Evolutionary conservation across 2,113 vertebrate species (phyloP).

Genomic region (Phalacrocorax pelagicus): DNA sequence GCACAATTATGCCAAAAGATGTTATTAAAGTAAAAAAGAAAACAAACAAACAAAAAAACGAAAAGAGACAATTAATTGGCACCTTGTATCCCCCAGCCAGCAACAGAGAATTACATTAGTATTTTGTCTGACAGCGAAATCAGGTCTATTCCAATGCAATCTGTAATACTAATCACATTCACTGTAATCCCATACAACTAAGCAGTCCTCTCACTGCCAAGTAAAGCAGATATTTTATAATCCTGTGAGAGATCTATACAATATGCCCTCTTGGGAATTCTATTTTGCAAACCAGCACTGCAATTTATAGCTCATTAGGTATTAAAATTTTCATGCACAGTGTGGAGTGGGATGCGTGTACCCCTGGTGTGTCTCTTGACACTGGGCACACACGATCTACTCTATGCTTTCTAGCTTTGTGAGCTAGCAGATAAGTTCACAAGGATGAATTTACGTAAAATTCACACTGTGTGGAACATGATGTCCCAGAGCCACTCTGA

Average conservation of each 20-base stretch:
- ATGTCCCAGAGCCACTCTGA: background rate
- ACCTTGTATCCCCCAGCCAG: background rate
- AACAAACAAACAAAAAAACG: background rate
- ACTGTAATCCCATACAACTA: background rate
- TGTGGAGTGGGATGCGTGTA: background rate
- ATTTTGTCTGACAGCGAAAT: background rate
- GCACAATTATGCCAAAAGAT: background rate
- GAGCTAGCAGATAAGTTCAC: background rate
- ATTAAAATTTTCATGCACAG: background rate
- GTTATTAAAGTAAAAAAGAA: conserved; percentile 4
- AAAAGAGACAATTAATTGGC: background rate
- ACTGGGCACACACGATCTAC: background rate
- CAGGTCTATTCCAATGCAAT: background rate
- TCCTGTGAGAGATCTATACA: background rate
- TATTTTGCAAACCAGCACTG: background rate
- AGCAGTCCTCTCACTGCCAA: background rate
- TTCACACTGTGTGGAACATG: background rate
- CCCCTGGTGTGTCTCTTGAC: background rate
- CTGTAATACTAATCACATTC: background rate
- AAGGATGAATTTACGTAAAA: background rate
- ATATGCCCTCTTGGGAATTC: background rate
- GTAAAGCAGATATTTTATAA: background rate
- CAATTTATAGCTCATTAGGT: conserved; percentile 5
- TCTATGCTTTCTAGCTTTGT: background rate
- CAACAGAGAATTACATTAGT: background rate